Conservation (phyloP, 2,113 vertebrate genomes). For the Lasiurus borealis region DNA sequence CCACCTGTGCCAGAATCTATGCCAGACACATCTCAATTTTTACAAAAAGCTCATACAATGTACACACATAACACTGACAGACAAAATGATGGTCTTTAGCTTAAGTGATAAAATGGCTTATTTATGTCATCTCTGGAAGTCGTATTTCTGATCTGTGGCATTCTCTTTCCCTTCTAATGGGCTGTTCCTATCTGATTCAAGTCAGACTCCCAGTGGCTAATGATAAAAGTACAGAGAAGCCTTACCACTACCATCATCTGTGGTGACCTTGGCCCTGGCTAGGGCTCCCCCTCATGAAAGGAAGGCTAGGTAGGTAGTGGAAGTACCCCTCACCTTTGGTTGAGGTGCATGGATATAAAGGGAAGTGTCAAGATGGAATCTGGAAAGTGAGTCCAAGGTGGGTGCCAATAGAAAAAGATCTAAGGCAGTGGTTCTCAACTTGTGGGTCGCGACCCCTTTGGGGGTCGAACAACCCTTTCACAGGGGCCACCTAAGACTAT, state of each 20-base stretch:
- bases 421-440: too few species aligned
- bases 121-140: background rate
- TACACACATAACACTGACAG: background rate
- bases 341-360: background rate
- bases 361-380: background rate
- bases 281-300: fast-evolving
- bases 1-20: background rate
- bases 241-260: background rate
- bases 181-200: background rate
- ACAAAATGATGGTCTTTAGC: background rate
- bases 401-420: background rate
- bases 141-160: background rate
- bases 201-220: background rate
- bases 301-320: background rate
- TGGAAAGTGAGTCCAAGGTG: background rate
- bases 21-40: background rate
- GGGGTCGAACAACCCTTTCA: too few species aligned
- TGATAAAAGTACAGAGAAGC: background rate
- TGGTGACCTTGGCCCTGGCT: background rate
- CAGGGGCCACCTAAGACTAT: too few species aligned
- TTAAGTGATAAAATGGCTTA: background rate
- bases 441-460: too few species aligned
- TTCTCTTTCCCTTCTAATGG: background rate
- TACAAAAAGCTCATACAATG: background rate
- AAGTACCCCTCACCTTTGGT: background rate